Evolutionary conservation across 2,888 invertebrate genomes (phyloP), one percentile per base, ranked within the genome.

Genomic region (Perithous albicinctus): DNA sequence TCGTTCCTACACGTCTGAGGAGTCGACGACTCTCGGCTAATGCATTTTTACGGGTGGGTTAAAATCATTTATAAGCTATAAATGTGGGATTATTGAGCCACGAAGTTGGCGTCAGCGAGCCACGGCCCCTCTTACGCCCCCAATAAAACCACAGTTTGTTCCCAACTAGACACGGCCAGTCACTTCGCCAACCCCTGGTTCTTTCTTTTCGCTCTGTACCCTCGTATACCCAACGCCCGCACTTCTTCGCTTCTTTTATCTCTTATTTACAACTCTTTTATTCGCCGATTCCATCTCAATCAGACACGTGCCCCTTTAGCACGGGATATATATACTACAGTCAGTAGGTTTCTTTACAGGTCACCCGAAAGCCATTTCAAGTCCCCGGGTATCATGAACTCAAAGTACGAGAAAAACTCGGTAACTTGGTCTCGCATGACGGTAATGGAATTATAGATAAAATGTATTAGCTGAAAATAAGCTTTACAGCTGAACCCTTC

Each of bases 1-100:
- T 69, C 43, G 48, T 61, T 72, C 75, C n/a, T 75, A 72, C 69
- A 67, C 75, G 79, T 77, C 29, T 69, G 56, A 32, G 51, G 75
- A 79, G 46, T 63, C 70, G 48, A 76, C 76, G 78, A 76, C 70
- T 77, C 85, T 75, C 85, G 84, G 86, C 90, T 92, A 92, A 92
- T 92, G 92, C 91, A 89, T 90, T 90, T 90, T 89, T 90, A 90
- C 89, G 89, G 89, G 90, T n/a, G 51, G 90, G 89, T 89, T 90
- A 91, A 91, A 92, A 92, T 92, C 92, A 92, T 92, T 92, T 92
- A 92, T 92, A 92, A 92, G 91, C 91, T 90, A 92, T 92, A 92
- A 92, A 92, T 92, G 92, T n/a, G 85, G 89, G 88, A 90, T 90
- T 91, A 92, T 92, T 91, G 91, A 89, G 86, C 87, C 83, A 79